Conservation (phyloP, 2,797 vertebrate genomes). For the Neomorphus geoffroyi region DNA sequence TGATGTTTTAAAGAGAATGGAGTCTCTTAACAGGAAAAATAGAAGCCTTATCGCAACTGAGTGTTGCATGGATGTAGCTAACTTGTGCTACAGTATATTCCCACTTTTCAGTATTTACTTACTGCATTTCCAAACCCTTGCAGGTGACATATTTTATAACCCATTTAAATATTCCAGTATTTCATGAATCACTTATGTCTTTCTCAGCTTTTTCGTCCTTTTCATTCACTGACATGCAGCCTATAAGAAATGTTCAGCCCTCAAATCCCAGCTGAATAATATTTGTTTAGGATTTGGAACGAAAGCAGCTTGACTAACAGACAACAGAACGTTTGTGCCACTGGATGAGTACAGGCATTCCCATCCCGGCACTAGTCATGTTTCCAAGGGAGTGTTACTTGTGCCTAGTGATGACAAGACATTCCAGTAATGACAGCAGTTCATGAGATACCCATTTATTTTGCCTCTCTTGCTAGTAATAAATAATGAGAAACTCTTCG, state of each 20-base stretch:
- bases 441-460: neutral
- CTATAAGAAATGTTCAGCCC: neutral
- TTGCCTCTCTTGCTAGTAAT: neutral
- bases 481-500: neutral
- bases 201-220: neutral
- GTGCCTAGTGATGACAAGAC: neutral
- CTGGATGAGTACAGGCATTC: neutral
- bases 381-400: neutral
- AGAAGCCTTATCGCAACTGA: constrained; percentile 48
- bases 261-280: constrained; percentile 29
- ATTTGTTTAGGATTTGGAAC: constrained; percentile 47
- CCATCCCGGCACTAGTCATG: neutral
- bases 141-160: constrained; percentile 32
- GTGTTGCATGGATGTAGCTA: constrained; percentile 25
- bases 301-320: constrained; percentile 7
- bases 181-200: constrained; percentile 12
- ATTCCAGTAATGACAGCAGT: neutral
- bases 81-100: constrained; percentile 7
- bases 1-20: constrained; percentile 76
- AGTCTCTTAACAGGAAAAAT: constrained; percentile 66
- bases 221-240: neutral
- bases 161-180: constrained; percentile 46
- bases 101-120: constrained; percentile 28
- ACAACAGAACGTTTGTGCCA: neutral
- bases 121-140: neutral